phyloP scores from a whole-genome alignment of 2,888 invertebrate species.

The Allacma fusca region DNA sequence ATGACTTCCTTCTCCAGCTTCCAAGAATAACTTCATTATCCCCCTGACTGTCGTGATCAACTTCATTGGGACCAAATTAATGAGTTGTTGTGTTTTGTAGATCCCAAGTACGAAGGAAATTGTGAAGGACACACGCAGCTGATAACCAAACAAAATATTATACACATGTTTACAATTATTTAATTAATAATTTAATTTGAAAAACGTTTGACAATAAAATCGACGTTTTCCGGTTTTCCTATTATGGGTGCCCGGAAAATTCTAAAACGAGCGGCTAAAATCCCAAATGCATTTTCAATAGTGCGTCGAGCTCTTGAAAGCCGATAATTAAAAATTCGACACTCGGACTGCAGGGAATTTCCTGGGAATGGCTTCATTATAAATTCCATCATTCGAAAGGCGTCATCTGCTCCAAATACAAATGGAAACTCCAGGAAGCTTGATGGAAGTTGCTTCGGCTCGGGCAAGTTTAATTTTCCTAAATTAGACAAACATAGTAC shows the following conservation, averaged over 20 bases:
- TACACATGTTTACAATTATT: too few species aligned
- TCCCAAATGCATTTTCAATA: slow-evolving; percentile 55
- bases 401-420: slow-evolving; percentile 50
- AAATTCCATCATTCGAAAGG: slow-evolving; percentile 45
- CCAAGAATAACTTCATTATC: neutral
- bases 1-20: neutral
- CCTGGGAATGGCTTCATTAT: slow-evolving; percentile 53
- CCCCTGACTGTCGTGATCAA: neutral
- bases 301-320: slow-evolving; percentile 48
- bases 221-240: slow-evolving; percentile 35
- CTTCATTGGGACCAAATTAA: neutral
- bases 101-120: slow-evolving; percentile 38
- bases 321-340: slow-evolving; percentile 52
- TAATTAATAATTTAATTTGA: too few species aligned
- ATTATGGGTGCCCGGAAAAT: slow-evolving; percentile 26
- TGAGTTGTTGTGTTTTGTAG: slow-evolving; percentile 1
- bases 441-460: slow-evolving; percentile 26
- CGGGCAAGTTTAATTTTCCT: slow-evolving; percentile 16
- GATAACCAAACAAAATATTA: neutral
- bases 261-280: slow-evolving; percentile 30
- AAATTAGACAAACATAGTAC: neutral
- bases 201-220: slow-evolving; percentile 36
- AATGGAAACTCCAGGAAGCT: slow-evolving; percentile 30
- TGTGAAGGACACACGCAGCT: slow-evolving; percentile 34
- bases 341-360: neutral